Percentiles rank a stretch among this genome's conserved stretches.
Conservation (phyloP, 1,140 invertebrate genomes). For the Drosophila tropicalis region DNA sequence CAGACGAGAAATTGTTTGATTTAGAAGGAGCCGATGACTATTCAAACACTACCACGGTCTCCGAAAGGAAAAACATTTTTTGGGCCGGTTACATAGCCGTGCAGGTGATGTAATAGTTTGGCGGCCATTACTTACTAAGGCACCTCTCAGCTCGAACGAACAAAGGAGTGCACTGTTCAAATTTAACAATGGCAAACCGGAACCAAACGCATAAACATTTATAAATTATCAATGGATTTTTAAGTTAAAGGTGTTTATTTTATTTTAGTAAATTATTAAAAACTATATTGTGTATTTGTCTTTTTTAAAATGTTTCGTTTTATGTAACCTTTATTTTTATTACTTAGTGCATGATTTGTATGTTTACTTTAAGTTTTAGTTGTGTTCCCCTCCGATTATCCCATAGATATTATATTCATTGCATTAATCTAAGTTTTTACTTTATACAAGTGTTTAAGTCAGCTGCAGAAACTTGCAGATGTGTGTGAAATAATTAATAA, state of each 20-base stretch:
- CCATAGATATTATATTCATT: constrained; percentile 11
- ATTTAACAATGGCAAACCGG: too few relatives aligned
- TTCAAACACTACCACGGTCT: too few relatives aligned
- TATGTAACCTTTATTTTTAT: constrained; percentile 23
- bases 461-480: constrained; percentile 20
- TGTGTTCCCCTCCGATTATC: constrained; percentile 4
- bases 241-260: too few relatives aligned
- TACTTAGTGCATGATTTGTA: constrained; percentile 24
- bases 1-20: too few relatives aligned
- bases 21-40: too few relatives aligned
- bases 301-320: constrained; percentile 26
- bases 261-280: constrained; percentile 14
- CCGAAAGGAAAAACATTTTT: too few relatives aligned
- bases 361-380: constrained; percentile 23
- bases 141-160: too few relatives aligned
- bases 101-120: too few relatives aligned
- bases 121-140: too few relatives aligned
- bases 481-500: constrained; percentile 27
- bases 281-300: constrained; percentile 16
- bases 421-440: constrained; percentile 17
- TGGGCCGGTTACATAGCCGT: too few relatives aligned
- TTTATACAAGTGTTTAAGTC: constrained; percentile 18
- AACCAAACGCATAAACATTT: too few relatives aligned
- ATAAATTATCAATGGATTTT: constrained; percentile 15
- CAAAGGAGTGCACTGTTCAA: too few relatives aligned